Evolutionary conservation across 53 echinoderm and acorn worm species (phyloP), one percentile per base, ranked within the genome.

Genomic region (Stichopus horrens): DNA sequence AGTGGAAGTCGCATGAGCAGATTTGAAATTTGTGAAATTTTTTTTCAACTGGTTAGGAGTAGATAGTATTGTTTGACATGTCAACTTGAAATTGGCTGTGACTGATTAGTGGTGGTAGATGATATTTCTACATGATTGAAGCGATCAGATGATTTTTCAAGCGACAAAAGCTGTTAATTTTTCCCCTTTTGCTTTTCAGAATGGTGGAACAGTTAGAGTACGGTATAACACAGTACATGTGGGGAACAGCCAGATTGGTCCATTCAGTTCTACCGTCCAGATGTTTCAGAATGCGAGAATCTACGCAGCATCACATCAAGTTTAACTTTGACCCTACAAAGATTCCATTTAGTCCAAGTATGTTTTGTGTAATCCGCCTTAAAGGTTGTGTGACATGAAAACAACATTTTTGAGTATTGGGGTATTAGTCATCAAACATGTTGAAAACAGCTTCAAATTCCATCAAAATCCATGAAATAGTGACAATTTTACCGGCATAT

Each of bases 271-370:
- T 99, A 53, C 96, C 99, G 1, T 86, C 95, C 4, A 92, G 95
- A 67, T 93, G 93, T 90, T 91, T 95, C 91, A 89, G 97, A 53
- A 88, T 95, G 23, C 83, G 94, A 59, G 97, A 96, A 88, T 91
- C 92, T 56, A 95, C 95, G 20, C 94, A 96, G 67, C 95, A 96
- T 86, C 76, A 91, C 16, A 91, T 95, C 89, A 93, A 93, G 80
- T 92, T 96, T 83, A 93, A 93, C 75, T 92, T 94, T 74, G 95
- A 96, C 86, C 91, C 92, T 23, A 91, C 88, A 74, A 93, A 95
- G 83, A 92, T 95, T 92, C 89, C 92, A 67, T 93, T 93, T 85
- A 93, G 93, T 76, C 95, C 95, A 91, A 93, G 97, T 96, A 92
- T 88, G 74, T 21, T 83, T 7, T 23, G 22, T 51, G 52, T 23